Conservation (phyloP, 2,797 vertebrate species). For the Harpagifer antarcticus region DNA sequence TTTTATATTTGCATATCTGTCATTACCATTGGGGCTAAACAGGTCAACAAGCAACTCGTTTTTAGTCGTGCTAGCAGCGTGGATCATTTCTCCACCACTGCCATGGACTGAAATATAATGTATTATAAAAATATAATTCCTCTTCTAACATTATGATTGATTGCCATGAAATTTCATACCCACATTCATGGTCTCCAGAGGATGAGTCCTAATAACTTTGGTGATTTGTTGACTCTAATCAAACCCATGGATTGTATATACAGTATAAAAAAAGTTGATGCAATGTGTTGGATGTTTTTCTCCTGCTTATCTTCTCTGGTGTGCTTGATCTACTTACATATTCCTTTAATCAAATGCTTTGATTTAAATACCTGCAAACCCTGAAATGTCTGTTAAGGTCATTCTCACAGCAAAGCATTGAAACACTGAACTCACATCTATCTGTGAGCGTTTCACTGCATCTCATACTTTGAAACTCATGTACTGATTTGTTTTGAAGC, state of each 20-base stretch:
- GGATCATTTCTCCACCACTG: not conserved
- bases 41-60: not conserved
- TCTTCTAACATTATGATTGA: not conserved
- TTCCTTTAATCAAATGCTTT: too few relatives aligned
- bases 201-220: not conserved
- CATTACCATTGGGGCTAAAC: not conserved
- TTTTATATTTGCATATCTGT: not conserved
- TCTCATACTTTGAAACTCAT: not conserved
- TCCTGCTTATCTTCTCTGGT: too few relatives aligned
- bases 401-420: too few relatives aligned
- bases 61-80: not conserved
- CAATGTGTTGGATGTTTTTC: too few relatives aligned
- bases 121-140: too few relatives aligned
- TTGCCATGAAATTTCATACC: not conserved
- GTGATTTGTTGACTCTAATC: not conserved
- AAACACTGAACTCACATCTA: too few relatives aligned
- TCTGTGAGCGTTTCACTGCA: too few relatives aligned
- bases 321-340: too few relatives aligned
- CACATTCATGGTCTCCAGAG: not conserved
- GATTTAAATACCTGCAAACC: too few relatives aligned
- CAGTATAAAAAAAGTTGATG: too few relatives aligned
- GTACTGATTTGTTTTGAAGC: conserved; percentile 58
- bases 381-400: too few relatives aligned
- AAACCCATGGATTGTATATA: too few relatives aligned
- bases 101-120: not conserved